Conservation (phyloP, 2,888 invertebrate species). For the Pyrrhosoma nymphula region DNA sequence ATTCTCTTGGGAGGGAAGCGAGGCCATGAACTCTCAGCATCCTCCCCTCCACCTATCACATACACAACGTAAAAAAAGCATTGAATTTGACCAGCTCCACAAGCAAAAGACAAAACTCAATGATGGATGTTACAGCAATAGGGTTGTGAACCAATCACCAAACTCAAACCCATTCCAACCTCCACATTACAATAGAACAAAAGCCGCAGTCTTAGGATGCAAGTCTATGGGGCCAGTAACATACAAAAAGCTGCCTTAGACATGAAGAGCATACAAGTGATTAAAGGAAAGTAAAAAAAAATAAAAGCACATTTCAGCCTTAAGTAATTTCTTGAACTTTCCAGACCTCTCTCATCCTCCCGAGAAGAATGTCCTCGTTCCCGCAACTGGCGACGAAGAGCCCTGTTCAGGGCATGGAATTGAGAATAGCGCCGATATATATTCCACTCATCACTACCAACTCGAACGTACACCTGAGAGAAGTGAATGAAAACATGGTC, state of each 20-base stretch:
- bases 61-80: not conserved
- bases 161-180: too few species aligned
- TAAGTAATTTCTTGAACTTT: constrained; percentile 85
- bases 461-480: constrained; percentile 87
- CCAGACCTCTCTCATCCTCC: not conserved
- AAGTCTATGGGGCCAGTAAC: too few species aligned
- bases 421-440: constrained; percentile 97
- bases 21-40: constrained; percentile 45
- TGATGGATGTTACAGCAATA: not conserved
- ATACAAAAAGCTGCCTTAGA: too few species aligned
- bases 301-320: too few species aligned
- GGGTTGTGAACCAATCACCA: too few species aligned
- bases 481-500: constrained; percentile 53
- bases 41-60: not conserved
- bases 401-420: constrained; percentile 91
- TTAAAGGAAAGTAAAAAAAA: too few species aligned
- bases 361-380: constrained; percentile 23
- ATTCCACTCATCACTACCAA: constrained; percentile 95
- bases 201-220: too few species aligned
- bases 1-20: constrained; percentile 96
- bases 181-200: too few species aligned
- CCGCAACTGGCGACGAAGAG: constrained; percentile 77
- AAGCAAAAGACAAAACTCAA: not conserved
- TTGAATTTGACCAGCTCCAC: not conserved
- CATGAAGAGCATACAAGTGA: too few species aligned